phyloP scores from a whole-genome alignment of 2,797 vertebrate genomes.

The Gymnoscopelus microlampas region DNA sequence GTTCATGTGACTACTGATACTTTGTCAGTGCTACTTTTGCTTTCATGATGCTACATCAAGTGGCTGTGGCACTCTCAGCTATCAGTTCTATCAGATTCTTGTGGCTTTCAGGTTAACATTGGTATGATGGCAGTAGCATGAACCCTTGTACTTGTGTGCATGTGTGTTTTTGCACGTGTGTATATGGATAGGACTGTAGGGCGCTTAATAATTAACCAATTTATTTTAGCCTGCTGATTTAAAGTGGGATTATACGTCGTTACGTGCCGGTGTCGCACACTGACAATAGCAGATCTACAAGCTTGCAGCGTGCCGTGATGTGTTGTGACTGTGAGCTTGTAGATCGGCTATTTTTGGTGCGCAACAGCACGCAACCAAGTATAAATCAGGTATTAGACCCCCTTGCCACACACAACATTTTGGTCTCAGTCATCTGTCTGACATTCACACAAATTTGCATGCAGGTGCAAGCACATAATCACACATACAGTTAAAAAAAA shows the following conservation, averaged over 20 bases:
- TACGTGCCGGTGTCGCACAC: no score
- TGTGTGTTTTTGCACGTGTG: slow-evolving; percentile 20
- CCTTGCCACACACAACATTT: neutral
- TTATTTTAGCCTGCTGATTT: slow-evolving; percentile 58
- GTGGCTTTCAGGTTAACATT: slow-evolving; percentile 45
- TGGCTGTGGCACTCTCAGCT: slow-evolving; percentile 5
- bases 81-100: slow-evolving; percentile 32
- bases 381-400: no score
- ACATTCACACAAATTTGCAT: slow-evolving; percentile 34
- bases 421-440: slow-evolving; percentile 34
- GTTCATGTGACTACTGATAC: no score
- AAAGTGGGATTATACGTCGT: no score
- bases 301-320: no score
- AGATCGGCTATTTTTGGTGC: no score
- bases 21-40: slow-evolving; percentile 8
- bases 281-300: no score
- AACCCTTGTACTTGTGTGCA: slow-evolving; percentile 16
- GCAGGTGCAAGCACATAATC: slow-evolving; percentile 23
- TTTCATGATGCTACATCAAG: slow-evolving; percentile 40
- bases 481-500: slow-evolving; percentile 7
- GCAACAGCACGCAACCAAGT: no score
- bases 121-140: slow-evolving; percentile 42
- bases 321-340: no score
- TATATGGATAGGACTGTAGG: slow-evolving; percentile 39
- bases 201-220: slow-evolving; percentile 61